Base-by-base conservation (phyloP, 2,113 vertebrate species). In the Choloepus hoffmanni region DNA sequence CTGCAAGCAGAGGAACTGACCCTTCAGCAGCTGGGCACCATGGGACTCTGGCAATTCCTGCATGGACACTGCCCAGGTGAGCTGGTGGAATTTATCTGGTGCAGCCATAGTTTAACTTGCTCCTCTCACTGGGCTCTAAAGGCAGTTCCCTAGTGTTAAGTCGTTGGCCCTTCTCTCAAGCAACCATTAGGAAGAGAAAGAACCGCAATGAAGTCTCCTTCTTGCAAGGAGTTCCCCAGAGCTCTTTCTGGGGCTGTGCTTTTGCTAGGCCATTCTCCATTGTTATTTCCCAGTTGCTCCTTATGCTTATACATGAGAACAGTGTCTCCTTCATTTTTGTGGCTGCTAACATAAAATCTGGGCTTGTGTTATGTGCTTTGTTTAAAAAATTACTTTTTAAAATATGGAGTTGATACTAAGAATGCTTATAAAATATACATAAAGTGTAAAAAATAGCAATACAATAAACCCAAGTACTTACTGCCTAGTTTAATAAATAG, bases 11-110 rank as follows among this genome's bases (percentile, higher is more conserved):
- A 98, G 94, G 98, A 98, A 0, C 96, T 99, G 92, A 96, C 78
- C 26, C 98, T 99, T 5, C 98, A 99, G 73, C 99, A 99, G 89
- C 96, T 99, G 92, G 99, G 98, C 85, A 99, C 99, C 3, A 8
- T 99, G 76, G 98, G 97, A 45, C 98, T 99, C 85, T 98, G 99
- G 85, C 99, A 99, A 55, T 98, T 99, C 95, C 98, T 99, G 82
- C 98, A 98, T 4, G 98, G 98, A 87, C 97, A 98, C 45, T 97
- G 97, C 10, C 96, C 98, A 96, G 98, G 99, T 99, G 87, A 72
- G 36, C 33, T 40, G 33, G 18, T 81, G 63, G 88, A 55, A 16
- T 62, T 94, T 23, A 4, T 43, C 8, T 65, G 33, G 43, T 16
- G 65, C 36, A 53, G 40, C 55, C 16, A 7, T 21, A 90, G 77